A percentile compares a stretch with the other conserved stretches of the same genome.
Evolutionary conservation across 2,113 vertebrate species (phyloP).

Genomic region (Pollimyrus isidori): DNA sequence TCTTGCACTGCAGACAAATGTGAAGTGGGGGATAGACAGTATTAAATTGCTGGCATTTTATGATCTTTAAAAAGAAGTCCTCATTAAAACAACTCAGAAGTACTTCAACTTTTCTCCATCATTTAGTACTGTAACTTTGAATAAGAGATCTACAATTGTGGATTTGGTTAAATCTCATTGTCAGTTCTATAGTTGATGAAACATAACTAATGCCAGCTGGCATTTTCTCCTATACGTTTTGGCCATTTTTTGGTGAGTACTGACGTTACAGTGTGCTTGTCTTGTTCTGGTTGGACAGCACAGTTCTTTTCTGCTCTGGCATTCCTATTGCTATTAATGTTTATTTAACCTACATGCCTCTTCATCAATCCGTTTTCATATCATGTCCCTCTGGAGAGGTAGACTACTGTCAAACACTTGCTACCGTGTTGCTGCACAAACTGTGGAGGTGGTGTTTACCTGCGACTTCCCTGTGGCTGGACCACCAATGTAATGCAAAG

Average conservation of each 20-base stretch:
- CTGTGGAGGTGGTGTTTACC: background rate
- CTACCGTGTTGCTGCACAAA: background rate
- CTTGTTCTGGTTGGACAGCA: background rate
- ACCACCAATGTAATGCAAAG: background rate
- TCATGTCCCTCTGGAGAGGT: background rate
- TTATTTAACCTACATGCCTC: background rate
- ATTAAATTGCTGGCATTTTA: slow-evolving; percentile 98
- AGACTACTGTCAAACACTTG: background rate
- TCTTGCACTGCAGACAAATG: background rate
- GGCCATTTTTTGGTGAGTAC: background rate
- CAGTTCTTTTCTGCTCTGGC: background rate
- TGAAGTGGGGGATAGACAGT: slow-evolving; percentile 90
- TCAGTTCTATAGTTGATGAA: slow-evolving; percentile 69
- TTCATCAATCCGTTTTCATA: background rate
- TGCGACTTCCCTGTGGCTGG: background rate
- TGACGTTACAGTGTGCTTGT: background rate
- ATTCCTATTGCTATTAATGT: background rate
- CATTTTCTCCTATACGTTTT: background rate
- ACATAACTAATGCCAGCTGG: background rate
- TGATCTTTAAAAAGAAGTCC: slow-evolving; percentile 78
- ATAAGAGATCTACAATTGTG: slow-evolving; percentile 95
- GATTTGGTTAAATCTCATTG: slow-evolving; percentile 90
- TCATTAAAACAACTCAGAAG: slow-evolving; percentile 88
- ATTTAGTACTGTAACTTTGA: slow-evolving; percentile 83
- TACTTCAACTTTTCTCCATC: slow-evolving; percentile 80